These are phyloP conservation scores for Alexandromys fortis DNA, from an alignment of 2,113 vertebrate species.

Conservation along the genomic window DNA sequence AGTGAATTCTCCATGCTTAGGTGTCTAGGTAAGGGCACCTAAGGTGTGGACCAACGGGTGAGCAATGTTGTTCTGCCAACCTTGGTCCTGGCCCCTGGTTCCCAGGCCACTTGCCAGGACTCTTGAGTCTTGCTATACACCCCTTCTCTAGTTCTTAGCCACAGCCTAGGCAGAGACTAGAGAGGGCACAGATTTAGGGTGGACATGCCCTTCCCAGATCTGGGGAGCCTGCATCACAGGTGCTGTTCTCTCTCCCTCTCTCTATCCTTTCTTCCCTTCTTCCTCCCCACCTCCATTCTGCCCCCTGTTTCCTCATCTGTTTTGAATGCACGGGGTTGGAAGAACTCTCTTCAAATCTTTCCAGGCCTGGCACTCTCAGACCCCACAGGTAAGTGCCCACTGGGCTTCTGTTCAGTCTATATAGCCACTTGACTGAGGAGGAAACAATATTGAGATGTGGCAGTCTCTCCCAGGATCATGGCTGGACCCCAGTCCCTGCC, in stretches of 20 bases:
- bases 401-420: neutral
- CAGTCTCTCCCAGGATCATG: neutral
- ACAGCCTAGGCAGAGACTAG: neutral
- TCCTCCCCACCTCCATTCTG: too few species aligned
- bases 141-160: neutral
- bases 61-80: fast-evolving
- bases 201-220: neutral
- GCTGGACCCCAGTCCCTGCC: neutral
- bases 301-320: neutral
- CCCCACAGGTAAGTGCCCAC: neutral
- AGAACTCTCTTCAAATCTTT: neutral
- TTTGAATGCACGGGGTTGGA: neutral
- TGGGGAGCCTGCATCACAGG: neutral
- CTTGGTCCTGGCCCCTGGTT: neutral
- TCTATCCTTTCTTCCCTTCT: neutral
- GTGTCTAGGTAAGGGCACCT: neutral
- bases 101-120: neutral
- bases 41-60: too few species aligned
- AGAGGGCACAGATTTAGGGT: neutral
- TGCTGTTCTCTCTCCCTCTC: neutral
- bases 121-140: neutral
- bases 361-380: neutral
- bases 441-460: neutral
- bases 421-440: neutral
- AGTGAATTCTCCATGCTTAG: too few species aligned